Evolutionary conservation across 2,113 vertebrate genomes (phyloP), one percentile per base, ranked within the genome.

Genomic region (Nansenia antarctica): DNA sequence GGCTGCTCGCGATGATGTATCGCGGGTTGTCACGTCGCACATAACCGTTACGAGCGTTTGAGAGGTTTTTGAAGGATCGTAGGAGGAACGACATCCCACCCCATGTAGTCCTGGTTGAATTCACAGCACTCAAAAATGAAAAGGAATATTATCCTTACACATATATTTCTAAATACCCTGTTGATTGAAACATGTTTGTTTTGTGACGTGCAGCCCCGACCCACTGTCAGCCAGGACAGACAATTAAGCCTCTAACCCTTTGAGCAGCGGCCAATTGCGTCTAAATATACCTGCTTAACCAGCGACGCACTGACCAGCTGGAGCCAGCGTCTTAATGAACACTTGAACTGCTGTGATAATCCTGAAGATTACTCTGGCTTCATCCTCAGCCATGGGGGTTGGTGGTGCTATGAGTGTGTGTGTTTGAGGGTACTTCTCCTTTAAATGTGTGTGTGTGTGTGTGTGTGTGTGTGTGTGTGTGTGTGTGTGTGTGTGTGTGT

Each of bases 161-260:
- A n/a, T n/a, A n/a, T n/a, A n/a, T n/a, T n/a, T n/a, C n/a, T n/a
- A n/a, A n/a, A n/a, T n/a, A n/a, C n/a, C n/a, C n/a, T n/a, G n/a
- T n/a, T n/a, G n/a, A n/a, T n/a, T n/a, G n/a, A n/a, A n/a, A n/a
- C n/a, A n/a, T n/a, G n/a, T n/a, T n/a, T n/a, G n/a, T n/a, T n/a
- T n/a, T n/a, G n/a, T n/a, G n/a, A n/a, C n/a, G n/a, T 37, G 54
- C 0, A 4, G 2, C 27, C 27, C 42, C 26, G 22, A 24, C 24
- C 27, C 22, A 64, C 45, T 68, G 62, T 32, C 77, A 67, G 70
- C 72, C 74, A 67, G 72, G 71, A 69, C 63, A 55, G 75, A 63
- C 73, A 61, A 77, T 58, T 81, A 81, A 87, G 79, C 82, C 31
- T 58, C 55, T 80, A 60, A 20, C 62, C 66, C 35, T 30, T 64